Evolutionary conservation across 1,140 invertebrate genomes (phyloP), one percentile per base, ranked within the genome.

Genomic region (Drosophila oshimai): DNA sequence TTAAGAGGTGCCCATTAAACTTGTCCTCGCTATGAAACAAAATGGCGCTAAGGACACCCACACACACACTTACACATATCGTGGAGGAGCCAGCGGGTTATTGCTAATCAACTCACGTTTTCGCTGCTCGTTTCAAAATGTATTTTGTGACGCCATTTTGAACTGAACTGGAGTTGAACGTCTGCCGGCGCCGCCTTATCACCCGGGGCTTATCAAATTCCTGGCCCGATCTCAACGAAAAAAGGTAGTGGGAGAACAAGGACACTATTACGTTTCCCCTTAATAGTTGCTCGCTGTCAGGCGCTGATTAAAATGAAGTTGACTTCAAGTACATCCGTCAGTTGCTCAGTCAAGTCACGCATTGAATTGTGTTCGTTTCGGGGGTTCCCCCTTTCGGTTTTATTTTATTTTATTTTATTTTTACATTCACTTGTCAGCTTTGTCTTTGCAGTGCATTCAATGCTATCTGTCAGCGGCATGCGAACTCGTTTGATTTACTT

Each of bases 41-140:
- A 78, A 77, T 77, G 58, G 62, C 60, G 49, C 22, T 33, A 12
- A 46, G 46, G 29, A 75, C 36, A 45, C 65, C 47, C 53, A 46
- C 29, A 18, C 36, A 49, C 15, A 29, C 39, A 36, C 15, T 34
- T n/a, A 36, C 28, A 37, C 58, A 55, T 34, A 55, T 37, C 42
- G 37, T 46, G 45, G 45, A 47, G 51, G 47, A 68, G 55, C 64
- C 47, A 33, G 34, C 39, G 53, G 72, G 60, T 74, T 75, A 80
- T 86, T 86, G 76, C 73, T 86, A 86, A 86, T 86, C 81, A 87
- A 87, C 81, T 87, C 81, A 86, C 81, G 81, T 86, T 81, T 86
- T 86, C 81, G 68, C 81, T 86, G 81, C 81, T 86, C 81, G 81
- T 86, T 86, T 77, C 49, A 87, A 86, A 86, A 87, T 86, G 76